Conservation (phyloP, 2,113 vertebrate genomes). For the Oncorhynchus kisutch region DNA sequence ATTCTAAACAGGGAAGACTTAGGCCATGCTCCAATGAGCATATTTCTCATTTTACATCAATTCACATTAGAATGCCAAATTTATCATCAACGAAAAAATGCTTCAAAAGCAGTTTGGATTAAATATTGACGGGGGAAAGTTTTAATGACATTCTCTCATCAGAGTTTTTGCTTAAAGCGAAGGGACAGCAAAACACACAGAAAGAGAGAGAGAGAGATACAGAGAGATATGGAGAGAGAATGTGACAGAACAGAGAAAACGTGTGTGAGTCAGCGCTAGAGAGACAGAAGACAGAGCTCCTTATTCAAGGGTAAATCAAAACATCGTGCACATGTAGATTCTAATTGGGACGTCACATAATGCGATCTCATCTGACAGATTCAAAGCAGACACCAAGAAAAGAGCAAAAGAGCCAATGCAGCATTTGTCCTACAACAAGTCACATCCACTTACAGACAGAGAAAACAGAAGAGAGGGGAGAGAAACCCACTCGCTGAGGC, state of each 20-base stretch:
- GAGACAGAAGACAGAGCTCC: not conserved
- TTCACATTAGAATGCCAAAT: slow-evolving; percentile 32
- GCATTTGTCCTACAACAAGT: slow-evolving; percentile 17
- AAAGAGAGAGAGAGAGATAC: too few species aligned
- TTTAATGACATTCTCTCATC: slow-evolving; percentile 20
- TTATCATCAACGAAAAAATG: slow-evolving; percentile 17
- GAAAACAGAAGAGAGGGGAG: not conserved
- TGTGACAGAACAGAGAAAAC: not conserved
- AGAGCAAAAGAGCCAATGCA: not conserved
- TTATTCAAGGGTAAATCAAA: slow-evolving; percentile 1
- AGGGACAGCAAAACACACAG: not conserved
- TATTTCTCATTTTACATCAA: slow-evolving; percentile 24
- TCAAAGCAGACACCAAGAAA: slow-evolving; percentile 8
- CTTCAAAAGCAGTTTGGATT: slow-evolving; percentile 20
- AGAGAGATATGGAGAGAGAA: not conserved
- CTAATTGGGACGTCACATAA: not conserved
- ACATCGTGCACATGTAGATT: not conserved
- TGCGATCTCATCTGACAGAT: slow-evolving; percentile 2
- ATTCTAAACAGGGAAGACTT: slow-evolving; percentile 25
- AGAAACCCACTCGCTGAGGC: slow-evolving; percentile 9
- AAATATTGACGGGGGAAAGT: slow-evolving; percentile 20
- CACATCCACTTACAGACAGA: slow-evolving; percentile 10
- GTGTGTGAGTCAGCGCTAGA: not conserved
- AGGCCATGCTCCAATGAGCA: slow-evolving; percentile 13
- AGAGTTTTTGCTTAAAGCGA: not conserved